These are phyloP conservation scores for Phorcus lineatus DNA, from an alignment of 2,888 invertebrate species.

Conservation along the genomic window DNA sequence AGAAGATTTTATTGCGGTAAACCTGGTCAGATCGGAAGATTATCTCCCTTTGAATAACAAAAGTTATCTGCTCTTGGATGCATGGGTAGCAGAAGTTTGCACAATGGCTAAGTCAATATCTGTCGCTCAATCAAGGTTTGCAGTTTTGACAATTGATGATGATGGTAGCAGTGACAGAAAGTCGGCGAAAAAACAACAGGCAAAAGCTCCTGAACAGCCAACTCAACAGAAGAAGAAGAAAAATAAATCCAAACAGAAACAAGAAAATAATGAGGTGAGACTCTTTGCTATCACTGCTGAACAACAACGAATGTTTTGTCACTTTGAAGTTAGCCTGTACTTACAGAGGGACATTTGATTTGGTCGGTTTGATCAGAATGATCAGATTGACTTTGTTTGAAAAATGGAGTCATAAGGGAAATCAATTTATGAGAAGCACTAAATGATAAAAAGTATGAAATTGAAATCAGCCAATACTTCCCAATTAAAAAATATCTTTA, in stretches of 20 bases:
- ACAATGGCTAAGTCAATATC: slow-evolving; percentile 36
- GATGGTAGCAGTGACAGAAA: slow-evolving; percentile 79
- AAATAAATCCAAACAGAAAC: slow-evolving; percentile 62
- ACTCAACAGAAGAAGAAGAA: slow-evolving; percentile 51
- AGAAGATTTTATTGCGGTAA: background rate
- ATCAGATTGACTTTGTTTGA: too few species aligned
- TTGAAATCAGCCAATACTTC: too few species aligned
- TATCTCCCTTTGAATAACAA: slow-evolving; percentile 1
- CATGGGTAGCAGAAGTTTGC: slow-evolving; percentile 27
- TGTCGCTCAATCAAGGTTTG: slow-evolving; percentile 80
- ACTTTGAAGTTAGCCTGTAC: too few species aligned
- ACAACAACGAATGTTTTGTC: background rate
- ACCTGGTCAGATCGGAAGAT: background rate
- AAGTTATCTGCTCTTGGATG: background rate
- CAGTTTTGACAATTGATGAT: slow-evolving; percentile 85
- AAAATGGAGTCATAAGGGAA: too few species aligned
- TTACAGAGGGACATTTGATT: too few species aligned
- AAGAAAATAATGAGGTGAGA: slow-evolving; percentile 40
- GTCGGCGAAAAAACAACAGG: slow-evolving; percentile 38
- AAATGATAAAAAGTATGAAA: too few species aligned
- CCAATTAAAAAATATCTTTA: too few species aligned
- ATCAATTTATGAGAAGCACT: too few species aligned
- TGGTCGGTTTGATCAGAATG: too few species aligned
- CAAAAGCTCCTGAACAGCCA: slow-evolving; percentile 36
- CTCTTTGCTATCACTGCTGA: background rate